Evolutionary conservation across 2,797 vertebrate genomes (phyloP), one percentile per base, ranked within the genome.

Genomic region (Chaetodon trifasciatus): DNA sequence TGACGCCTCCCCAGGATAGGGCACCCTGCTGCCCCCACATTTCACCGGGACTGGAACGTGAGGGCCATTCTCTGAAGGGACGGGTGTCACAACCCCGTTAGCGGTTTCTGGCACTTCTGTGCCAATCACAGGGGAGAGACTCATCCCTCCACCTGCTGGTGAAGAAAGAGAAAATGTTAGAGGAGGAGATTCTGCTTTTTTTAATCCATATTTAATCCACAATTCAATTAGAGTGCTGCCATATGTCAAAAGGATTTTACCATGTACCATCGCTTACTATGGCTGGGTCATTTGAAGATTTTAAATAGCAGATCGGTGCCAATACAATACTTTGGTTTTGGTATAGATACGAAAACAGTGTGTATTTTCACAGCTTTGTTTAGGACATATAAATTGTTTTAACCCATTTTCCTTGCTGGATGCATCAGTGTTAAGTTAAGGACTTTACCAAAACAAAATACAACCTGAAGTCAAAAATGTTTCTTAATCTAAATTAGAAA

Each of bases 61-160:
- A 44, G 92, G 86, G 75, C 92, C 88, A 15, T 93, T 92, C 68
- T 91, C 94, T 21, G 90, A 63, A 12, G 89, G 83, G 17, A 90
- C 74, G 15, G 91, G 79, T 5, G 85, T 87, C 50, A 83, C 88
- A 19, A 94, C 83, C 17, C 95, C 94, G 13, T 96, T 96, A 49
- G 94, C 92, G 6, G 90, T 92, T 88, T 95, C 93, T 73, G 93
- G 93, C 94, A 93, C 92, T 19, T 95, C 93, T 65, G 92, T 92
- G 94, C 92, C 93, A 88, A 88, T 91, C 85, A 91, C 94, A 95
- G 94, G 91, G 94, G 93, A 96, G 93, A 93, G 93, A 94, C 95
- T 96, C 96, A 96, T 96, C 93, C 93, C 94, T 96, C 93, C 94
- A 89, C 93, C 95, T 93, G 93, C 93, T 94, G 77, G 70, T 46